Evolutionary conservation across 2,797 vertebrate species (phyloP).

Genomic region (Mico argentatus): DNA sequence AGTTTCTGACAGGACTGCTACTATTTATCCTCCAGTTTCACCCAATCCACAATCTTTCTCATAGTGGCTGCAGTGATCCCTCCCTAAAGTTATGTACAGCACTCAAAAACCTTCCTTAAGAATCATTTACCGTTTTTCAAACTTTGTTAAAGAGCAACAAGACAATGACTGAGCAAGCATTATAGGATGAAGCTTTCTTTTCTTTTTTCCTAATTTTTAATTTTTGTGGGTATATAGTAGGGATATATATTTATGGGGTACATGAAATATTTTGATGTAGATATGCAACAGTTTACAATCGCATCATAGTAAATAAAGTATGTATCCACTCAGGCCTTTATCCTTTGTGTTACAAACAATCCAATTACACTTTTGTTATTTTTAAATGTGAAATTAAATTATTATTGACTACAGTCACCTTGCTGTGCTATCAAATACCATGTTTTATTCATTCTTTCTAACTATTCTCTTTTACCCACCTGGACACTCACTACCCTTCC

Average conservation of each 20-base stretch:
- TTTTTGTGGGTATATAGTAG: background rate
- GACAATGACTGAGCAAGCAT: background rate
- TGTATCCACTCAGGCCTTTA: background rate
- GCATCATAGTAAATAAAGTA: background rate
- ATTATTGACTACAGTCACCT: background rate
- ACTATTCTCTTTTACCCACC: background rate
- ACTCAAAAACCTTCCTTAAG: background rate
- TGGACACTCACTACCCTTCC: background rate
- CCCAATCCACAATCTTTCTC: background rate
- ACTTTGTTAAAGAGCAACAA: background rate
- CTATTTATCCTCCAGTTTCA: background rate
- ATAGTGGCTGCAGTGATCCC: too few relatives aligned
- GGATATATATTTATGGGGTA: background rate
- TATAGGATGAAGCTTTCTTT: constrained; percentile 25
- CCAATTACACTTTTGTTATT: background rate
- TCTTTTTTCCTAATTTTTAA: background rate
- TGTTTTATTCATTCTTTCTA: background rate
- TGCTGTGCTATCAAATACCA: background rate
- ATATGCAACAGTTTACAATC: background rate
- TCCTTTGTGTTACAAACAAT: background rate
- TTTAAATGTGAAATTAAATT: background rate
- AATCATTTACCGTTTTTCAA: background rate
- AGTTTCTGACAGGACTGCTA: background rate
- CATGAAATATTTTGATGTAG: background rate
- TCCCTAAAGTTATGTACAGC: background rate